Evolutionary conservation across 2,797 vertebrate species (phyloP).

Genomic region (Brachymystax lenok): DNA sequence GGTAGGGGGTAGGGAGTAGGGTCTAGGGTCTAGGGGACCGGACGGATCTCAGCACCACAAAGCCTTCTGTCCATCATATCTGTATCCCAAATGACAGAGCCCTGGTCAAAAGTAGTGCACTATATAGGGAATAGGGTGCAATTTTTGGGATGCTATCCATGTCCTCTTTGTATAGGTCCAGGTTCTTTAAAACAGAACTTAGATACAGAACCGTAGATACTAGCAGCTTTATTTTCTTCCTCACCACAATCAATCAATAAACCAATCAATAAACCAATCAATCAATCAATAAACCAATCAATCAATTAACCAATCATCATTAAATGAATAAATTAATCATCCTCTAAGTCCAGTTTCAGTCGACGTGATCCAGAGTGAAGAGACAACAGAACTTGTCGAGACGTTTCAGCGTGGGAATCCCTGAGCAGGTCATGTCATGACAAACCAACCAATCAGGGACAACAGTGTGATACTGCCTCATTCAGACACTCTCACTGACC

Average conservation of each 20-base stretch:
- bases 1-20: conserved; percentile 67
- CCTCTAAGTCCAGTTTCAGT: too few species aligned
- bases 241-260: neutral
- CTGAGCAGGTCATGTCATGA: too few species aligned
- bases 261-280: neutral
- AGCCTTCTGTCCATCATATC: neutral
- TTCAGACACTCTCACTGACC: neutral
- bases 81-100: neutral
- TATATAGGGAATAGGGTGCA: neutral
- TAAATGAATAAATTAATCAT: too few species aligned
- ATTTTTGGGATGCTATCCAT: neutral
- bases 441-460: neutral
- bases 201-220: neutral
- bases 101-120: neutral
- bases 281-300: neutral
- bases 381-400: too few species aligned
- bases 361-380: too few species aligned
- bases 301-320: neutral
- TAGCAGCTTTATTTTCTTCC: neutral
- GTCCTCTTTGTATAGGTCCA: neutral
- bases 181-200: neutral
- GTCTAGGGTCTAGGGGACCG: neutral
- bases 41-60: neutral
- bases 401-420: too few species aligned
- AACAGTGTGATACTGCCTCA: too few species aligned